These are phyloP conservation scores for Ctenopoma kingsleyae DNA, from an alignment of 2,797 vertebrate species.

Conservation along the genomic window DNA sequence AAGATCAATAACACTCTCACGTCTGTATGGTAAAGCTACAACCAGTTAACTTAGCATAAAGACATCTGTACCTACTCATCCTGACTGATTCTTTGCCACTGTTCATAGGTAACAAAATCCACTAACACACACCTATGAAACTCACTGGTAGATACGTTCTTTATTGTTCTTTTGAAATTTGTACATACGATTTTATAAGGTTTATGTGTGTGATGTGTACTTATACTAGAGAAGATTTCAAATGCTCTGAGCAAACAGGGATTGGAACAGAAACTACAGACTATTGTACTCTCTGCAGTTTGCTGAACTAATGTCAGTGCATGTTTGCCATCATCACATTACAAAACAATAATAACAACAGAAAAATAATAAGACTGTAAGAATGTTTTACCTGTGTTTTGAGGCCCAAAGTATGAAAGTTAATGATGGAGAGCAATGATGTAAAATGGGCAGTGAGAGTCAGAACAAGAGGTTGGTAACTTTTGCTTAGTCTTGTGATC, in stretches of 20 bases:
- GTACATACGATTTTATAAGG: neutral
- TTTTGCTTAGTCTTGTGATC: slow-evolving; percentile 89
- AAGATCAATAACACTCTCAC: neutral
- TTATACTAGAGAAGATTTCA: neutral
- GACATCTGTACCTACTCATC: no score
- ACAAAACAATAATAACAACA: neutral
- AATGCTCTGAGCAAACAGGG: neutral
- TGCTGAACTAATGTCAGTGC: neutral
- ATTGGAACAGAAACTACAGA: neutral
- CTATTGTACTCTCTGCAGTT: neutral
- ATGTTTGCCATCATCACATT: neutral
- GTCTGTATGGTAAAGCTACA: neutral
- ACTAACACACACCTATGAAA: no score
- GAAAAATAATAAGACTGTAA: slow-evolving; percentile 19
- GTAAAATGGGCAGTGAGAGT: slow-evolving; percentile 48
- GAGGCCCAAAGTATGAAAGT: slow-evolving; percentile 40
- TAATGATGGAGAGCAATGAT: slow-evolving; percentile 39
- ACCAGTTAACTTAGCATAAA: neutral
- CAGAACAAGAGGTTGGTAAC: slow-evolving; percentile 81
- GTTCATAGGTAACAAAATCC: no score
- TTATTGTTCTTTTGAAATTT: neutral
- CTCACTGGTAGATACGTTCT: neutral
- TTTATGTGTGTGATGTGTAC: neutral
- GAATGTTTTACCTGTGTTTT: slow-evolving; percentile 33
- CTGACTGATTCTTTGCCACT: no score